These are phyloP conservation scores for Hemicordylus capensis DNA, from an alignment of 2,113 vertebrate genomes.

Conservation along the genomic window DNA sequence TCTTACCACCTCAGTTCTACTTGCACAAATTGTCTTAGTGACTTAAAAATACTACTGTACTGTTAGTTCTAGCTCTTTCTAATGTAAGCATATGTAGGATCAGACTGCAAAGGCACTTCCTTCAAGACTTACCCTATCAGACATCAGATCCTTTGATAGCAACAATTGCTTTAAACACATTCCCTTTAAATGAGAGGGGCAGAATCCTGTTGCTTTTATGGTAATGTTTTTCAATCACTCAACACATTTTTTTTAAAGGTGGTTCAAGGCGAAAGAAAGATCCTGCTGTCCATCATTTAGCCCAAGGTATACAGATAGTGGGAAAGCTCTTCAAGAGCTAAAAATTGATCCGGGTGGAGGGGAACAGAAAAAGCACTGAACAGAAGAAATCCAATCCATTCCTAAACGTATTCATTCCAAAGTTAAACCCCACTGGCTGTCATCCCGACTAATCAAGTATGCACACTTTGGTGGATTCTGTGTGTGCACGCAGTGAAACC, in stretches of 20 bases:
- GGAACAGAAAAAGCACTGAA: not conserved
- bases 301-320: not conserved
- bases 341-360: not conserved
- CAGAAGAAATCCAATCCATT: not conserved
- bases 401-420: not conserved
- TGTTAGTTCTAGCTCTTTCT: no score
- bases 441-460: no score
- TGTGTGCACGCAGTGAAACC: no score
- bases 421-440: not conserved
- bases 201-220: not conserved
- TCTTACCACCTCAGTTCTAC: not conserved
- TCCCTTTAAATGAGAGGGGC: not conserved
- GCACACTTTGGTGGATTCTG: no score
- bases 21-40: not conserved
- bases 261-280: no score
- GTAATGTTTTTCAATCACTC: not conserved
- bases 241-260: no score
- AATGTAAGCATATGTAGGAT: not conserved
- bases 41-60: no score
- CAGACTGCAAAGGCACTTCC: not conserved
- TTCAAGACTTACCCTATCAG: not conserved
- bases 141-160: not conserved
- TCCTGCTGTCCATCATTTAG: not conserved
- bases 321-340: not conserved
- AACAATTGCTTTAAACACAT: not conserved